A percentile compares a stretch with the other conserved stretches of the same genome.
These are phyloP conservation scores for Anarrhichthys ocellatus DNA, from an alignment of 2,113 vertebrate genomes.

Conservation along the genomic window DNA sequence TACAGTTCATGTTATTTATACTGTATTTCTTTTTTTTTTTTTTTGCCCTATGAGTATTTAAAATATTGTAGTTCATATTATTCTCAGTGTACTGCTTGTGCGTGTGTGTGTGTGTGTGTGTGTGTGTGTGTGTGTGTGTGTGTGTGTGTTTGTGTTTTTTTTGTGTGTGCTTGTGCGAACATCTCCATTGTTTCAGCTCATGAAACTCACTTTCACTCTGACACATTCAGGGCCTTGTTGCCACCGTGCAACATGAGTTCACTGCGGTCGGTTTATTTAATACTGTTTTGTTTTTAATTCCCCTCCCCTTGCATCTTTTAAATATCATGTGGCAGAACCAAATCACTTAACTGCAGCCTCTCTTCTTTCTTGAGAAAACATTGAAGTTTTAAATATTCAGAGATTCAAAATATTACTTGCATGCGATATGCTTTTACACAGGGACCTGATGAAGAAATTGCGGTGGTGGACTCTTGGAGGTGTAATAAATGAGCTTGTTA, in stretches of 20 bases:
- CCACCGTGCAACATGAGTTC: slow-evolving; percentile 6
- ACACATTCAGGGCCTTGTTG: slow-evolving; percentile 24
- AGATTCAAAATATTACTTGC: background rate
- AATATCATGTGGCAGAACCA: background rate
- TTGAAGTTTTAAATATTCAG: background rate
- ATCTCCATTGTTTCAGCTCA: slow-evolving; percentile 37
- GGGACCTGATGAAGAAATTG: background rate
- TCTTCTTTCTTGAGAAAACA: background rate
- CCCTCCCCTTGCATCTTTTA: background rate
- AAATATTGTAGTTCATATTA: background rate
- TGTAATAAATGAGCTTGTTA: slow-evolving; percentile 79
- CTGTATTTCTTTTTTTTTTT: background rate
- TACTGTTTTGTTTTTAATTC: background rate
- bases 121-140: background rate
- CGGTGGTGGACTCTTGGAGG: slow-evolving; percentile 60
- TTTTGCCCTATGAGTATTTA: background rate
- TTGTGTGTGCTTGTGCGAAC: background rate
- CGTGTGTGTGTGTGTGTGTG: background rate
- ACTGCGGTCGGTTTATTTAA: background rate
- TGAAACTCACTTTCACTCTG: slow-evolving; percentile 19
- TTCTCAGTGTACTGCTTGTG: background rate
- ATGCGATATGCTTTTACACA: background rate
- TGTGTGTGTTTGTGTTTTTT: slow-evolving; percentile 7
- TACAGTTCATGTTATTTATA: background rate
- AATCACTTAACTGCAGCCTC: background rate